These are phyloP conservation scores for Parotia lawesii DNA, from an alignment of 2,113 vertebrate species.

Conservation along the genomic window DNA sequence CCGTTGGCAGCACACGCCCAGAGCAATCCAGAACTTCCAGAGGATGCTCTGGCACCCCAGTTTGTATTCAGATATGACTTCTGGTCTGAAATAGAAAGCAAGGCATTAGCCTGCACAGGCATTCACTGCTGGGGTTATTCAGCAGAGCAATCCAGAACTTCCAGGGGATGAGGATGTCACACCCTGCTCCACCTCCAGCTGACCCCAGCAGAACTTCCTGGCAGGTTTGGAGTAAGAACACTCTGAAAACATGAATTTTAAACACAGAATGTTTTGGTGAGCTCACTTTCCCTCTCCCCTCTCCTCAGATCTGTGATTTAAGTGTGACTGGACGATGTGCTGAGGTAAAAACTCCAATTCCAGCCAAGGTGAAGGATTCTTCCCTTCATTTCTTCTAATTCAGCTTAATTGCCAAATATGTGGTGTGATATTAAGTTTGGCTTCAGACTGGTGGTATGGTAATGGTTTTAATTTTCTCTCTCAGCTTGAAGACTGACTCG, in stretches of 20 bases:
- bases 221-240: not conserved
- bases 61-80: not conserved
- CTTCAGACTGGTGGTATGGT: not conserved
- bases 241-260: not conserved
- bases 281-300: not conserved
- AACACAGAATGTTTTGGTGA: accelerated
- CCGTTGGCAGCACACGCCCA: accelerated
- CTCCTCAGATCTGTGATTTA: not conserved
- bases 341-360: not conserved
- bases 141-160: not conserved
- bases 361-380: not conserved
- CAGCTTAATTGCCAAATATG: not conserved
- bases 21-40: not conserved
- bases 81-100: not conserved
- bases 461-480: constrained; percentile 24
- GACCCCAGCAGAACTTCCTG: not conserved
- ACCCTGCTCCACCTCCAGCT: not conserved
- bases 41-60: not conserved
- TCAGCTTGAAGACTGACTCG: not conserved
- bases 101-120: not conserved
- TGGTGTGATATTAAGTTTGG: not conserved
- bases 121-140: not conserved
- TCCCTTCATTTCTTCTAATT: not conserved
- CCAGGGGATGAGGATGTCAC: not conserved
- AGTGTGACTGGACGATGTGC: not conserved